phyloP scores from a whole-genome alignment of 2,888 invertebrate genomes.

The Lasioglossum malachurum region DNA sequence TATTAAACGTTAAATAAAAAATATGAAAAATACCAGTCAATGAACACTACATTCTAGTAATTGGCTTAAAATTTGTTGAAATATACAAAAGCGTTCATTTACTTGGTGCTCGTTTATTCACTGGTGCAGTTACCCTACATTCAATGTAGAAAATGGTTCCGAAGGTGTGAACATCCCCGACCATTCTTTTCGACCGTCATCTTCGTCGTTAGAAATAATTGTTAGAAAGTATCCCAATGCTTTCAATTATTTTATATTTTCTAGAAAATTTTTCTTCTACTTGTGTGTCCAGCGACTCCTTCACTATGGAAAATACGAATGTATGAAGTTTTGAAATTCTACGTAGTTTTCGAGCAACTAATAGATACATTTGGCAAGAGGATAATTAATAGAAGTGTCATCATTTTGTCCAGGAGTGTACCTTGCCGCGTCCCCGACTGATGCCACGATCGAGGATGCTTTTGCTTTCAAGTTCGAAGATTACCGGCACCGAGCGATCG shows the following conservation, averaged over 20 bases:
- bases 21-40: too few relatives aligned
- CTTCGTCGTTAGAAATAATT: neutral
- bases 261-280: neutral
- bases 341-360: neutral
- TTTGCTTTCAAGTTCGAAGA: neutral
- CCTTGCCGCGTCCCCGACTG: neutral
- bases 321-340: neutral
- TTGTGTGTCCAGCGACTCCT: too few relatives aligned
- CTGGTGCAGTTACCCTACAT: too few relatives aligned
- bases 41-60: too few relatives aligned
- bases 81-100: too few relatives aligned
- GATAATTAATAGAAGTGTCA: neutral
- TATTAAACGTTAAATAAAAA: too few relatives aligned
- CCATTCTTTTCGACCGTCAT: neutral
- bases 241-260: neutral
- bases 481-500: neutral
- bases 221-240: neutral
- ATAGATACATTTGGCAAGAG: too few relatives aligned
- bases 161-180: too few relatives aligned
- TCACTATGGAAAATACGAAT: neutral
- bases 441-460: neutral
- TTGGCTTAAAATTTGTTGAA: too few relatives aligned
- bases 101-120: too few relatives aligned
- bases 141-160: too few relatives aligned
- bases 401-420: neutral